Base-by-base conservation (phyloP, 1,140 invertebrate genomes). In the Drosophila sechellia region DNA sequence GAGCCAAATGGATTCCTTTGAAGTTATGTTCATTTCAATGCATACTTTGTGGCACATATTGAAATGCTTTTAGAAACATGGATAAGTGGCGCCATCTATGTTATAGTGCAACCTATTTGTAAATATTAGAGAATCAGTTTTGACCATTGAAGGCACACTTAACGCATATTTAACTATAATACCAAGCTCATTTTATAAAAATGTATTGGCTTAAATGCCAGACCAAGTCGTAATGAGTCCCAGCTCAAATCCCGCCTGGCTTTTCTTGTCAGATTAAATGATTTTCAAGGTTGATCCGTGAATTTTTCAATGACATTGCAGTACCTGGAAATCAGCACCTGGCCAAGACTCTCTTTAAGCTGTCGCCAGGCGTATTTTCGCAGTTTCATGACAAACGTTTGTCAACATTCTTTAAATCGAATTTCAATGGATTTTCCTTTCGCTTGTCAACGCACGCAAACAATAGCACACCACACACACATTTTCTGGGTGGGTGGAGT, bases 361-460 rank as follows among this genome's bases (percentile, higher is more conserved):
- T 63, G 50, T 74, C 71, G 69, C 20, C 45, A 45, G n/a, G 53
- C 15, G 34, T 56, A 49, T 25, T 57, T 22, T 35, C 39, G 45
- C 69, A 27, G 53, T 72, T 49, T 66, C 60, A 63, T 77, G 75
- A 77, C 75, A 77, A 77, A 77, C 74, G 74, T 77, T 77, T 77
- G 74, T 78, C 75, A 77, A 77, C 74, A 77, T 57, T 77, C 58
- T 70, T 78, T 63, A 78, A 78, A 78, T 78, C 77, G 75, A 77
- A 77, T 77, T 77, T 77, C 75, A 77, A 77, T 77, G 75, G 75
- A 77, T 77, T 77, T 77, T 76, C 73, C 73, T 52, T 76, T 76
- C 53, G 74, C 75, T 49, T 77, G 75, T 77, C 55, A 77, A 66
- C 68, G 59, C 49, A 71, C 22, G 35, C 65, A 77, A 77, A 71